Conservation (phyloP, 2,888 invertebrate species). For the Amphipoea lucens region DNA sequence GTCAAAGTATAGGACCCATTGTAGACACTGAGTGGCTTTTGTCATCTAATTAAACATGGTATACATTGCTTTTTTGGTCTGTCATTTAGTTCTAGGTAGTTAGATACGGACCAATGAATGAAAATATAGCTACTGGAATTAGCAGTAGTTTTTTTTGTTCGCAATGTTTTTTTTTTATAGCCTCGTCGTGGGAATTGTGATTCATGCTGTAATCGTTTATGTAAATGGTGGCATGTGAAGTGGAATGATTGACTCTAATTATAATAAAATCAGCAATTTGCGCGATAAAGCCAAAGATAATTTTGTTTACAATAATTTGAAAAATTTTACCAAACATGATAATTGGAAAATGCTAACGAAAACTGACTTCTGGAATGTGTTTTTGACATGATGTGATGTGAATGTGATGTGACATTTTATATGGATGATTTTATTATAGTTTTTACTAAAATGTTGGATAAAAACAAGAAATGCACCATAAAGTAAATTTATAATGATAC, state of each 20-base stretch:
- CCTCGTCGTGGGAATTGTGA: slow-evolving; percentile 4
- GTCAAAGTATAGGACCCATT: neutral
- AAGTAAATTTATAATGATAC: neutral
- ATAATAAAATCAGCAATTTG: slow-evolving; percentile 37
- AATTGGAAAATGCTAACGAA: neutral
- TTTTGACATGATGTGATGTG: too few relatives aligned
- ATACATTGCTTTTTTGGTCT: neutral
- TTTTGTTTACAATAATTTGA: slow-evolving; percentile 14
- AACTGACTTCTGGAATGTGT: neutral
- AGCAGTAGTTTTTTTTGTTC: slow-evolving; percentile 2
- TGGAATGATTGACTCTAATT: slow-evolving; percentile 42
- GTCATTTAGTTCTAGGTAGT: neutral
- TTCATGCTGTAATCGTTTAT: slow-evolving; percentile 38
- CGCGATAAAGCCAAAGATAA: neutral
- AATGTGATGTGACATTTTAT: too few relatives aligned
- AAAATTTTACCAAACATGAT: neutral
- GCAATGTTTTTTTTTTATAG: slow-evolving; percentile 27
- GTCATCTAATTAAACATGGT: slow-evolving; percentile 9
- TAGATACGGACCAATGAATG: neutral
- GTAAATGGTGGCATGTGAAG: slow-evolving; percentile 34
- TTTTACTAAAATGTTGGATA: neutral
- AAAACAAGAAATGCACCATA: neutral
- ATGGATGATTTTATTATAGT: neutral
- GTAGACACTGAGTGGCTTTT: neutral
- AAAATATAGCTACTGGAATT: neutral